phyloP scores from a whole-genome alignment of 64 coral and sea anemone genomes.

The Dendronephthya gigantea region DNA sequence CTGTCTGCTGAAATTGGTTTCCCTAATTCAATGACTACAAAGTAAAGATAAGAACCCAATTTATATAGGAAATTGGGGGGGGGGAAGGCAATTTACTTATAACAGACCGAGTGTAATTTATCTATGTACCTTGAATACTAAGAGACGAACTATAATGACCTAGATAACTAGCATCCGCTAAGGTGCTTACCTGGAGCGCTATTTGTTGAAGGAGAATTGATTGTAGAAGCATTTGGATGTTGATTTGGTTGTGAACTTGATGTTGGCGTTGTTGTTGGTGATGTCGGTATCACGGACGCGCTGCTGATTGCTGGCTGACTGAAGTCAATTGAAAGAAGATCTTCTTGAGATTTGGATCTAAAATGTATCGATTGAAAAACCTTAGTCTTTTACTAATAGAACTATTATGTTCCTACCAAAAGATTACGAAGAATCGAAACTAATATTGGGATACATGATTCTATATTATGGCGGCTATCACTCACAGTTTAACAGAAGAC shows the following conservation, averaged over 20 bases:
- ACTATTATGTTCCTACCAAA: no score
- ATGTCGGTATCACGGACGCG: background rate
- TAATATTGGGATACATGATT: background rate
- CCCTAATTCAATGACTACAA: background rate
- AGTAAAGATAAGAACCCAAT: background rate
- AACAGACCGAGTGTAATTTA: no score
- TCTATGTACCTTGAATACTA: no score
- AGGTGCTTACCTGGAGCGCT: background rate
- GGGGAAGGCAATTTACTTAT: no score
- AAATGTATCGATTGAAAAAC: background rate
- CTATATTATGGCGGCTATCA: background rate
- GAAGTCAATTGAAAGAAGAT: background rate
- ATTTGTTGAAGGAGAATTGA: background rate
- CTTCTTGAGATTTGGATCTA: conserved; percentile 1
- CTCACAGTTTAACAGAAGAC: background rate
- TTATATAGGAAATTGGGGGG: no score
- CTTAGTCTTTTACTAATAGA: background rate
- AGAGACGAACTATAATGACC: no score
- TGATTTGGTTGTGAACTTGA: background rate
- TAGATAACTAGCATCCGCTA: background rate
- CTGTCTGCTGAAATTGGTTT: background rate
- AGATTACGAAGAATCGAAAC: no score
- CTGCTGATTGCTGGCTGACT: background rate
- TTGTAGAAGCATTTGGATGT: background rate
- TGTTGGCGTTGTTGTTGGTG: background rate